Base-by-base conservation (phyloP, 35 echinoderm and acorn worm species). In the Holothuria glaberrima region DNA sequence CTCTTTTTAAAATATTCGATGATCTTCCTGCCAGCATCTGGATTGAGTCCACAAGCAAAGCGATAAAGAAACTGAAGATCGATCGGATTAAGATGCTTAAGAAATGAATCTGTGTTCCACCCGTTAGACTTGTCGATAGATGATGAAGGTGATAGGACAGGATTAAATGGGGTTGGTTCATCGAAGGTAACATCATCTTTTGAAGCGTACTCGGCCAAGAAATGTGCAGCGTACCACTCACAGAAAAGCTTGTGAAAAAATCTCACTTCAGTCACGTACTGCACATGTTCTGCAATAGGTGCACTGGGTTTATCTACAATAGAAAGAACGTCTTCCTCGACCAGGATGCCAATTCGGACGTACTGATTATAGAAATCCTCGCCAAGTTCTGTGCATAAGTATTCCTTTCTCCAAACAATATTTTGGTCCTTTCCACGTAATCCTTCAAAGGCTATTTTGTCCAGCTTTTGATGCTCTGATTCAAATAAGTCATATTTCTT, bases 231-330 rank as follows among this genome's bases (percentile, higher is more conserved):
- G 38, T 77, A 77, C 73, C 73, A 77, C 32, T 77, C 73, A 22
- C 73, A 45, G 48, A 77, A 19, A 20, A 77, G 73, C 48, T 77
- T 77, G 41, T 77, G 73, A 18, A 77, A 77, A 77, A 77, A 77
- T 22, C 73, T 28, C 36, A 77, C 73, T 48, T 33, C 73, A 12
- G 73, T 5, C 0, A 48, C 36, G 6, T 33, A 33, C 25, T 48
- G 34, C 27, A 48, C n/a, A 33, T 48, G 20, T 48, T 46, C 41
- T 14, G 34, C 9, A 1, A 24, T 10, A 12, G 24, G 18, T 46
- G 73, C 36, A 50, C 13, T 21, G 25, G 41, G 38, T 72, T 36
- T 32, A 34, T 72, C 29, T 19, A 12, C 13, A 36, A 31, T 35
- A 33, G 12, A 33, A 20, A 77, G 36, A 3, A 77, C 32, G 16